phyloP scores from a whole-genome alignment of 1,140 invertebrate genomes.

The Drosophila pruinosa region DNA sequence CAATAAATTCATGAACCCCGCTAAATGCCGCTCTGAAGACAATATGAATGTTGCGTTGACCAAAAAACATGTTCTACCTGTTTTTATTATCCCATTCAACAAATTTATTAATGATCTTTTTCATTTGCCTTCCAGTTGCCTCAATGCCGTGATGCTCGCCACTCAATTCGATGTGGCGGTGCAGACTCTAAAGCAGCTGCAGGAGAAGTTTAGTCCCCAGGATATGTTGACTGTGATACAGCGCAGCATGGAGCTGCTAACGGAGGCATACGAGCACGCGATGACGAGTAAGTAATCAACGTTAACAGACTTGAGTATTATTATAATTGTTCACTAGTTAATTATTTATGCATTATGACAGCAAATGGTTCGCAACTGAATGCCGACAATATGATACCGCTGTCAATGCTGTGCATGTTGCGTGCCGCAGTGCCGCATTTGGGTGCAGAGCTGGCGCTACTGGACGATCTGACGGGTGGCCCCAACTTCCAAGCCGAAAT shows the following conservation, averaged over 20 bases:
- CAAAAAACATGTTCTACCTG: slow-evolving; percentile 8
- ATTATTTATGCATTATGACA: slow-evolving; percentile 18
- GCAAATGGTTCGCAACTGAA: slow-evolving; percentile 63
- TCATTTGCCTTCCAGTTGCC: slow-evolving; percentile 43
- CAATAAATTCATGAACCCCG: slow-evolving; percentile 8
- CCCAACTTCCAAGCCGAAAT: slow-evolving; percentile 79
- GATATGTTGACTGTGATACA: slow-evolving; percentile 82
- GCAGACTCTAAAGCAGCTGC: slow-evolving; percentile 69
- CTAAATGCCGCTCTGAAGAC: background rate
- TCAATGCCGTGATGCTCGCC: slow-evolving; percentile 61
- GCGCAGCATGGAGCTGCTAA: slow-evolving; percentile 72
- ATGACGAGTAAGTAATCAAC: slow-evolving; percentile 46
- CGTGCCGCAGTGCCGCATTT: slow-evolving; percentile 80
- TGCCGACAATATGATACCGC: slow-evolving; percentile 79
- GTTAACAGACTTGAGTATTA: background rate
- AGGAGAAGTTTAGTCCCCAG: slow-evolving; percentile 80
- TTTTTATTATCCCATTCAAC: background rate
- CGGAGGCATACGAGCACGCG: slow-evolving; percentile 72
- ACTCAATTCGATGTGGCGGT: slow-evolving; percentile 67
- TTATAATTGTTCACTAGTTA: too few species aligned
- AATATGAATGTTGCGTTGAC: background rate
- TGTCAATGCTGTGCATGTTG: slow-evolving; percentile 73
- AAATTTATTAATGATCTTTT: background rate
- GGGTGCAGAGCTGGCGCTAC: slow-evolving; percentile 76
- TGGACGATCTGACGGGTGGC: slow-evolving; percentile 79